A percentile compares a stretch with the other conserved stretches of the same genome.
Conservation (phyloP, 2,797 vertebrate species). For the Thamnophis elegans region DNA sequence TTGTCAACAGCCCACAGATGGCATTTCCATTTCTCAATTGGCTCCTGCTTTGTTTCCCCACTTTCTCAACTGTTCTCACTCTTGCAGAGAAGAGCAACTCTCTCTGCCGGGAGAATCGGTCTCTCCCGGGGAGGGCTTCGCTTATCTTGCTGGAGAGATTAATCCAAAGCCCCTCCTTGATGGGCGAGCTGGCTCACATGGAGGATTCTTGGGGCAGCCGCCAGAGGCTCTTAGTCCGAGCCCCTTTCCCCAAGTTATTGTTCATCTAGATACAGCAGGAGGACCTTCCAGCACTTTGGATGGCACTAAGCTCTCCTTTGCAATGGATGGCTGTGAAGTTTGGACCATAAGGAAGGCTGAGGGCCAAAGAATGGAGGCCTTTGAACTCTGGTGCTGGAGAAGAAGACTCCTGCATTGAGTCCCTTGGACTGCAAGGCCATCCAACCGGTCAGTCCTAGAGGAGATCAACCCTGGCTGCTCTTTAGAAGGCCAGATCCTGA, state of each 20-base stretch:
- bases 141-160: conserved; percentile 63
- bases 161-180: conserved; percentile 51
- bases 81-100: not conserved
- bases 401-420: no score
- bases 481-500: no score
- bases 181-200: no score
- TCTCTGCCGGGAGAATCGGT: not conserved
- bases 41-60: not conserved
- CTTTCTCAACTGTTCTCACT: not conserved
- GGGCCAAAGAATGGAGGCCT: no score
- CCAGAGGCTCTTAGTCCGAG: not conserved
- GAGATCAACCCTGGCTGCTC: no score
- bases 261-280: not conserved
- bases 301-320: not conserved
- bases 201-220: no score
- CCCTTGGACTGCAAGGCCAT: no score
- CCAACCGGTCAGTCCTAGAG: no score
- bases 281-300: not conserved
- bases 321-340: not conserved
- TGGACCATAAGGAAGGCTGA: no score
- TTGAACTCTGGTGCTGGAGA: no score
- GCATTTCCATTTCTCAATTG: not conserved
- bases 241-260: not conserved
- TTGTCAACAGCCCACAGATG: not conserved
- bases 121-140: conserved; percentile 46